phyloP scores from a whole-genome alignment of 1,140 invertebrate species.

The Cydia pomonella region DNA sequence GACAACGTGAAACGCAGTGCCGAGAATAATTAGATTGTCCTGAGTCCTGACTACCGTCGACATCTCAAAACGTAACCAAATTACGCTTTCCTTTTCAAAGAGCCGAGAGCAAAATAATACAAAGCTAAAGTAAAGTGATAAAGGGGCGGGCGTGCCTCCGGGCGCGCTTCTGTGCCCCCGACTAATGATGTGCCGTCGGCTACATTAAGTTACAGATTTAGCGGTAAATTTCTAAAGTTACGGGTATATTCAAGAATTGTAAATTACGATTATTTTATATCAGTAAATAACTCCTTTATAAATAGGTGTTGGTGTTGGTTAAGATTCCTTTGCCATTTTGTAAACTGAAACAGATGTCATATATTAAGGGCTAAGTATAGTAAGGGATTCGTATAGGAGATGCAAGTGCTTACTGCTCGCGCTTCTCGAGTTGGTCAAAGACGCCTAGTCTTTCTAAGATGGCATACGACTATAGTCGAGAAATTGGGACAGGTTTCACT shows the following conservation, averaged over 20 bases:
- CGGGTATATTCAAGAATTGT: not conserved
- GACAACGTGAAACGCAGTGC: constrained; percentile 64
- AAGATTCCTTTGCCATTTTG: not conserved
- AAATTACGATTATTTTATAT: not conserved
- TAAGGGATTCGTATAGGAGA: no score
- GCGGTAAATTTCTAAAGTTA: not conserved
- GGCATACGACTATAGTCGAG: no score
- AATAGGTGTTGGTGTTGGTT: not conserved
- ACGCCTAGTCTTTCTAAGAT: no score
- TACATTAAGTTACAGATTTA: not conserved
- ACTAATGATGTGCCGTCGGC: constrained; percentile 43
- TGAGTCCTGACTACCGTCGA: constrained; percentile 57
- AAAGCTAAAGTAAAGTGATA: constrained; percentile 71
- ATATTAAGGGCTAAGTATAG: no score
- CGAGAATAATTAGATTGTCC: constrained; percentile 68
- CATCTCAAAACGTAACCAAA: constrained; percentile 78
- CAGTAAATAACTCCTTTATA: not conserved
- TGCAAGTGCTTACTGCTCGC: no score
- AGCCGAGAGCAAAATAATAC: constrained; percentile 75
- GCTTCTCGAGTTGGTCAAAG: no score
- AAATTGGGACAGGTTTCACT: no score
- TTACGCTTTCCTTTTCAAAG: constrained; percentile 76
- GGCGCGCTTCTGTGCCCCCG: constrained; percentile 56
- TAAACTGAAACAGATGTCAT: no score
- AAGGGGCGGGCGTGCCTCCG: constrained; percentile 65